These are phyloP conservation scores for Ecliptopera silaceata DNA, from an alignment of 2,888 invertebrate genomes.

Conservation along the genomic window DNA sequence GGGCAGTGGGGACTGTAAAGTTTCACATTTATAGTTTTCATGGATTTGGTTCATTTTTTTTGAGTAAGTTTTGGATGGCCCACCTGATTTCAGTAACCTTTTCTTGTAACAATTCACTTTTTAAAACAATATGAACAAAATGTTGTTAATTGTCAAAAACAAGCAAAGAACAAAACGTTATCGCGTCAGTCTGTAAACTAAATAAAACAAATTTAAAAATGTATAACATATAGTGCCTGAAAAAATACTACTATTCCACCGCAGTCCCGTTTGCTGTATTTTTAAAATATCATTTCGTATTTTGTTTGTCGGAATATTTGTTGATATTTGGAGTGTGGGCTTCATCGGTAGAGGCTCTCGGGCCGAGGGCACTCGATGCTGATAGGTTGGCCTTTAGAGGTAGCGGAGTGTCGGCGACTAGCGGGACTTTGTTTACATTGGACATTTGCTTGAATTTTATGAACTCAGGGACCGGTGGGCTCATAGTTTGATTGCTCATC, in stretches of 20 bases:
- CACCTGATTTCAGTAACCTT: too few species aligned
- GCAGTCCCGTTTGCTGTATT: neutral
- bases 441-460: too few species aligned
- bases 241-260: neutral
- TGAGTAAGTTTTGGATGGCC: too few species aligned
- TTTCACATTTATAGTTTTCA: neutral
- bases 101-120: too few species aligned
- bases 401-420: slow-evolving; percentile 9
- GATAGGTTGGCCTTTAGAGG: slow-evolving; percentile 1
- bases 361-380: neutral
- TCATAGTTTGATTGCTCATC: too few species aligned
- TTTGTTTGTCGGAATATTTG: slow-evolving; percentile 4
- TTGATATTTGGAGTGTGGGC: slow-evolving; percentile 15
- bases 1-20: neutral
- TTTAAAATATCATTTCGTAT: neutral
- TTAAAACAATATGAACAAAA: too few species aligned
- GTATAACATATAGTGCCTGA: neutral
- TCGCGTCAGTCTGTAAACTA: too few species aligned
- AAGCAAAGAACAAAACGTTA: too few species aligned
- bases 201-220: too few species aligned
- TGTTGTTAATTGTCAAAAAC: too few species aligned
- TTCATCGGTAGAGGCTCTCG: slow-evolving; percentile 16
- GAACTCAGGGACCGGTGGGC: too few species aligned
- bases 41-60: neutral
- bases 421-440: slow-evolving; percentile 16